Evolutionary conservation across 2,113 vertebrate genomes (phyloP).

Genomic region (Acanthochromis polyacanthus): DNA sequence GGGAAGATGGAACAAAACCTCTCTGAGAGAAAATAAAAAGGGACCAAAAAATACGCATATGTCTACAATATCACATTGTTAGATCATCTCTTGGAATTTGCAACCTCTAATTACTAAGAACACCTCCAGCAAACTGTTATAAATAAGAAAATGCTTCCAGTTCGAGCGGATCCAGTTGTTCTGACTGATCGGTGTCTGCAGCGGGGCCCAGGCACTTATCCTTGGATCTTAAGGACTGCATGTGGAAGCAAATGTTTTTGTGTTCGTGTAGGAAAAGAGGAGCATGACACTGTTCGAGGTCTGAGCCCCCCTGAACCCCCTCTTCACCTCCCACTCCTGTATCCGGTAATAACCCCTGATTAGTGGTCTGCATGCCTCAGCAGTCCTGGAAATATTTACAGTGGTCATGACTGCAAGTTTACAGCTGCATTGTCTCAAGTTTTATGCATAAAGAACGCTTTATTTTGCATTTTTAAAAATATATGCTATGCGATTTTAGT

Average conservation of each 20-base stretch:
- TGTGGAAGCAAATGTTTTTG: constrained; percentile 8
- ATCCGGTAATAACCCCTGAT: not conserved
- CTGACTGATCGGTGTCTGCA: not conserved
- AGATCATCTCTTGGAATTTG: too few species aligned
- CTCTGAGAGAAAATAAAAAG: too few species aligned
- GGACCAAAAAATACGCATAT: too few species aligned
- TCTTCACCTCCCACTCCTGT: not conserved
- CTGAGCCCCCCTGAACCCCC: not conserved
- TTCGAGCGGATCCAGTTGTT: not conserved
- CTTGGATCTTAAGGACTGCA: not conserved
- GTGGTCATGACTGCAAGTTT: too few species aligned
- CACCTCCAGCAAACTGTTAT: too few species aligned
- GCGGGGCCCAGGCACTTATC: not conserved
- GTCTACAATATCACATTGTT: too few species aligned
- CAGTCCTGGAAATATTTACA: not conserved
- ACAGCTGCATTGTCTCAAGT: too few species aligned
- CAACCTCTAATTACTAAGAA: too few species aligned
- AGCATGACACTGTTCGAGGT: not conserved
- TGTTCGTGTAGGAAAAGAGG: not conserved
- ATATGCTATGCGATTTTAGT: too few species aligned
- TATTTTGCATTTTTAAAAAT: too few species aligned
- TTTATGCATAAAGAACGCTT: too few species aligned
- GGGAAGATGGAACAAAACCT: not conserved
- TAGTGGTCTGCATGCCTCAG: not conserved
- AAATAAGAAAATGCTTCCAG: too few species aligned